Conservation (phyloP, 37 sponge, comb jelly and placozoan genomes). For the Crambe crambe region DNA sequence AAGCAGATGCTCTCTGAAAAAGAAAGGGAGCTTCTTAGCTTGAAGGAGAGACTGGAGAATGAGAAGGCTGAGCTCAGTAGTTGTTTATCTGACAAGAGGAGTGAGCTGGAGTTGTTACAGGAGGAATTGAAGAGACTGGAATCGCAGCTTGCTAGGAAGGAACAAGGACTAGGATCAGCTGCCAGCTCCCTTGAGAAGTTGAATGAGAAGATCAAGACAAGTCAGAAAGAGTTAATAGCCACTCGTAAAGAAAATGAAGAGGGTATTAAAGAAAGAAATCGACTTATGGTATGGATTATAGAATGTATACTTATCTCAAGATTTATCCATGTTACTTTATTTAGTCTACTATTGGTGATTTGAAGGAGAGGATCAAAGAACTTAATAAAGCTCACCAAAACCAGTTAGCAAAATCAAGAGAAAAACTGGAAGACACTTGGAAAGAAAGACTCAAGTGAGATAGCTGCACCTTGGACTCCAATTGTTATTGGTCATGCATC, state of each 20-base stretch:
- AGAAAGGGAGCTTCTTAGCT: constrained; percentile 8
- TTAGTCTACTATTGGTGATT: constrained; percentile 11
- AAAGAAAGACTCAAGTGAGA: constrained; percentile 36
- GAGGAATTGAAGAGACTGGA: constrained; percentile 40
- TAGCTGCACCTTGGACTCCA: background rate
- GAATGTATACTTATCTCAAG: background rate
- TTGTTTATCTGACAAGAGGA: background rate
- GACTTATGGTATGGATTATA: constrained; percentile 40
- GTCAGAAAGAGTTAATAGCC: constrained; percentile 1
- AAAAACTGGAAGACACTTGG: constrained; percentile 43
- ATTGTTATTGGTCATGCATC: background rate
- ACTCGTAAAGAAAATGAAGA: constrained; percentile 9
- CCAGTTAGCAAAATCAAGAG: constrained; percentile 16
- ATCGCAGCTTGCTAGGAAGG: constrained; percentile 12
- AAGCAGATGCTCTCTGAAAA: constrained; percentile 3
- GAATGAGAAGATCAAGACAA: constrained; percentile 7
- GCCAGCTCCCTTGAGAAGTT: constrained; percentile 20
- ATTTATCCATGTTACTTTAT: background rate
- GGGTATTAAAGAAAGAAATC: constrained; percentile 21
- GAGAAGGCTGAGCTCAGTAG: constrained; percentile 7
- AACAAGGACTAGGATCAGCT: constrained; percentile 46
- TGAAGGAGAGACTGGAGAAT: background rate
- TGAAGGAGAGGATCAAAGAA: constrained; percentile 13
- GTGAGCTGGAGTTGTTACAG: constrained; percentile 6
- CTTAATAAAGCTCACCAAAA: background rate